These are phyloP conservation scores for Ascaphus truei DNA, from an alignment of 2,113 vertebrate genomes.

Conservation along the genomic window DNA sequence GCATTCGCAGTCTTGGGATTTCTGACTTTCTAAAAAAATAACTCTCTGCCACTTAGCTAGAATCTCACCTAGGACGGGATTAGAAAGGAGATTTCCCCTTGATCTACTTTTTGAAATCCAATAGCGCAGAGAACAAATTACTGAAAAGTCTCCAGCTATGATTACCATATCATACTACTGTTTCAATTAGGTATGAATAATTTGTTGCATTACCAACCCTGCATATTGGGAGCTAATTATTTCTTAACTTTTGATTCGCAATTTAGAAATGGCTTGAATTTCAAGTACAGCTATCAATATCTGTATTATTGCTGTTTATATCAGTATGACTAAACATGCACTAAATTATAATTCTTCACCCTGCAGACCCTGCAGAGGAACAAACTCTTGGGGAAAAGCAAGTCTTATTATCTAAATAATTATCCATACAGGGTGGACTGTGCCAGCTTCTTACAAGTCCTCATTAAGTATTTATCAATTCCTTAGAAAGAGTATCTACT, in stretches of 20 bases:
- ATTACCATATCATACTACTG: background rate
- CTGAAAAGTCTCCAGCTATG: background rate
- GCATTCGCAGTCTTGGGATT: too few relatives aligned
- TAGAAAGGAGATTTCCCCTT: too few relatives aligned
- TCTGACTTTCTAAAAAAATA: too few relatives aligned
- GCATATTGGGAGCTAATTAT: constrained; percentile 4
- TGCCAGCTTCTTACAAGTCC: constrained; percentile 45
- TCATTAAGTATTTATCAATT: constrained; percentile 72
- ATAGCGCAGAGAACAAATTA: background rate
- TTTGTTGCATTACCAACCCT: constrained; percentile 3
- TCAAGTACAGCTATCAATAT: constrained; percentile 46
- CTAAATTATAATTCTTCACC: constrained; percentile 46
- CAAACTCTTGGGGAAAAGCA: constrained; percentile 51
- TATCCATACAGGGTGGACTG: constrained; percentile 56
- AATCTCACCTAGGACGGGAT: too few relatives aligned
- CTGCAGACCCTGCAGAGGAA: background rate
- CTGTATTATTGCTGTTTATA: constrained; percentile 36
- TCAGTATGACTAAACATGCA: constrained; percentile 50
- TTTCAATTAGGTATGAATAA: constrained; percentile 5
- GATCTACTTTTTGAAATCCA: background rate
- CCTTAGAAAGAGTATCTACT: constrained; percentile 64
- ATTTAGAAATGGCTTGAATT: constrained; percentile 22
- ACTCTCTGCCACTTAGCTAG: too few relatives aligned
- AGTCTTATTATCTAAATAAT: constrained; percentile 58
- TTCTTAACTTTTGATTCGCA: background rate